Percentiles rank a stretch among this genome's conserved stretches.
phyloP scores from a whole-genome alignment of 2,113 vertebrate genomes.

The Suncus etruscus region DNA sequence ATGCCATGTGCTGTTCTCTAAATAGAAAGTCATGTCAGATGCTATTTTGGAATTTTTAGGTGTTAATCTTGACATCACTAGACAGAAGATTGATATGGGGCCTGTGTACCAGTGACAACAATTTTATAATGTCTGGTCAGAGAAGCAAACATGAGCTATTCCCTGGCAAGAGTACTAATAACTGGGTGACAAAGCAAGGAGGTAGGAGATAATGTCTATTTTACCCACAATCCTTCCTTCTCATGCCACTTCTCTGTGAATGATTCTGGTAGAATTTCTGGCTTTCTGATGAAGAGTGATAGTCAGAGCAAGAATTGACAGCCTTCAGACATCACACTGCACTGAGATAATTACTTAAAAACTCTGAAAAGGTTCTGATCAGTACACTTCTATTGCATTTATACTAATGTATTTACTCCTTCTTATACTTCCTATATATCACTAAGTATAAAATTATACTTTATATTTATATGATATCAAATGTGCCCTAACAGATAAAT shows the following conservation, averaged over 20 bases:
- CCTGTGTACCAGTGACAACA: conserved; percentile 63
- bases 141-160: background rate
- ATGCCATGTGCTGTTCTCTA: conserved; percentile 67
- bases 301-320: background rate
- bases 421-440: background rate
- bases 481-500: background rate
- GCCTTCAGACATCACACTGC: background rate
- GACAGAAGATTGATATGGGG: conserved; percentile 68
- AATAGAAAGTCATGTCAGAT: conserved; percentile 78
- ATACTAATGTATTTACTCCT: background rate
- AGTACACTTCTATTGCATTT: background rate
- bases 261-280: background rate
- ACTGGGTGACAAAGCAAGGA: background rate
- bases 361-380: background rate
- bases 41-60: conserved; percentile 73
- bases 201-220: background rate
- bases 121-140: conserved; percentile 1
- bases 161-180: background rate
- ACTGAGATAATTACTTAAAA: background rate
- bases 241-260: background rate
- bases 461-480: background rate
- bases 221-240: background rate
- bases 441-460: background rate
- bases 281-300: background rate
- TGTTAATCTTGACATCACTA: conserved; percentile 74